Evolutionary conservation across 2,888 invertebrate genomes (phyloP), one percentile per base, ranked within the genome.

Genomic region (Drosophila greeni): DNA sequence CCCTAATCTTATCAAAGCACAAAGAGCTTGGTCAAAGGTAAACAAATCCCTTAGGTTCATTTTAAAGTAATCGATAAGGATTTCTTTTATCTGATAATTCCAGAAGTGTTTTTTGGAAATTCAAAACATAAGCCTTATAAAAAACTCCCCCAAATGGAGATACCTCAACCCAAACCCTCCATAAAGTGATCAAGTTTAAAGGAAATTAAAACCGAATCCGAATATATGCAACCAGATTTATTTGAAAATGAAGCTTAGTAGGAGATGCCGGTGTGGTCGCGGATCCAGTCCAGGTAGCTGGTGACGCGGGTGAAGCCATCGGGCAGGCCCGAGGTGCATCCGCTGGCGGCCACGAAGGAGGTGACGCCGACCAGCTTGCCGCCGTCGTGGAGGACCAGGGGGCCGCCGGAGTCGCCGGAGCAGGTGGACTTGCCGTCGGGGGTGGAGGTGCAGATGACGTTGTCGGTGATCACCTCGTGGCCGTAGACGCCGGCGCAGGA

Each of bases 371-470:
- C 60, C 12, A 75, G 64, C 6, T 34, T 53, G n/a, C 3, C 14
- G 3, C 67, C 61, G 37, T 75, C 59, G 18, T 53, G 60, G 16
- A 68, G 20, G 2, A 75, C 73, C 55, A 75, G 37, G 18, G 75
- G 75, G 8, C 75, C 75, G 23, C 75, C 75, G 52, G 75, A 75
- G 54, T 75, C 75, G 2, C 76, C 75, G 1, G 34, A 12, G 45
- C 66, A 64, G 12, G 49, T 73, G n/a, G 76, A 61, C 39, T 53
- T 66, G n/a, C 71, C 76, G 1, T 31, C 59, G 3, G 45, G 29
- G 1, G 70, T 73, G 31, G 48, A 48, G 2, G 45, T 40, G 48
- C 75, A 75, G 11, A 73, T 31, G 29, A 29, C 29, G 11, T 29
- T 11, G 29, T 29, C 11, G 29, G 9, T 29, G 29, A 29, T 4